A percentile compares a stretch with the other conserved stretches of the same genome.
Evolutionary conservation across 2,113 vertebrate genomes (phyloP).

Genomic region (Petrocephalus microphthalmus): DNA sequence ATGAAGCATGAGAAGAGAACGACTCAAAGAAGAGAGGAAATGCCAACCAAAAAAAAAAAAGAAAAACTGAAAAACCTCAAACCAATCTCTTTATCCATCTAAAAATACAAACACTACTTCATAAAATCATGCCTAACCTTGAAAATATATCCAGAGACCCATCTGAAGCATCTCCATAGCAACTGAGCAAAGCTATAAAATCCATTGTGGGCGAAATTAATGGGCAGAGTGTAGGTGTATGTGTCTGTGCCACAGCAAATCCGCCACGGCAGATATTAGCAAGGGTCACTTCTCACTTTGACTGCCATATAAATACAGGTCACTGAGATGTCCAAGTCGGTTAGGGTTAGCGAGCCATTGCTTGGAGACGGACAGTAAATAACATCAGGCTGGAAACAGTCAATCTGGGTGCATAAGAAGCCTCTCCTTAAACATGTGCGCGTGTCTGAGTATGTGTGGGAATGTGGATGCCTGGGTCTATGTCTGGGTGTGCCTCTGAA

Average conservation of each 20-base stretch:
- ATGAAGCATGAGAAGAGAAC: not conserved
- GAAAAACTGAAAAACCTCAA: not conserved
- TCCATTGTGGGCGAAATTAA: constrained; percentile 26
- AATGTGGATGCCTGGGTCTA: not conserved
- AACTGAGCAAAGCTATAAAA: constrained; percentile 46
- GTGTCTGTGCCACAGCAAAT: not conserved
- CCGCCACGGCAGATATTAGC: not conserved
- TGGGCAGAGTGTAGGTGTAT: constrained; percentile 7
- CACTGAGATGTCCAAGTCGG: not conserved
- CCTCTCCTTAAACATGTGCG: not conserved
- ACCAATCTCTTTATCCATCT: not conserved
- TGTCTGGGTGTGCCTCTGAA: not conserved
- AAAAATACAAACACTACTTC: constrained; percentile 25
- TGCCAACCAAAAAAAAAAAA: not conserved
- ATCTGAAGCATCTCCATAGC: constrained; percentile 46
- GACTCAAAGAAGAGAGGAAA: not conserved
- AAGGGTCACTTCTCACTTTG: not conserved
- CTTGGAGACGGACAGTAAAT: not conserved
- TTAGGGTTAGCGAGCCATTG: not conserved
- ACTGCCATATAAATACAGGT: not conserved
- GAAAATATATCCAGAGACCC: constrained; percentile 27
- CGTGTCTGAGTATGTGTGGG: not conserved
- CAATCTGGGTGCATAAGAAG: not conserved
- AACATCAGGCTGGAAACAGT: too few species aligned
- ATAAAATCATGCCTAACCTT: constrained; percentile 29